Evolutionary conservation across 1,140 invertebrate genomes (phyloP), one percentile per base, ranked within the genome.

Genomic region (Rhopalosiphum padi): DNA sequence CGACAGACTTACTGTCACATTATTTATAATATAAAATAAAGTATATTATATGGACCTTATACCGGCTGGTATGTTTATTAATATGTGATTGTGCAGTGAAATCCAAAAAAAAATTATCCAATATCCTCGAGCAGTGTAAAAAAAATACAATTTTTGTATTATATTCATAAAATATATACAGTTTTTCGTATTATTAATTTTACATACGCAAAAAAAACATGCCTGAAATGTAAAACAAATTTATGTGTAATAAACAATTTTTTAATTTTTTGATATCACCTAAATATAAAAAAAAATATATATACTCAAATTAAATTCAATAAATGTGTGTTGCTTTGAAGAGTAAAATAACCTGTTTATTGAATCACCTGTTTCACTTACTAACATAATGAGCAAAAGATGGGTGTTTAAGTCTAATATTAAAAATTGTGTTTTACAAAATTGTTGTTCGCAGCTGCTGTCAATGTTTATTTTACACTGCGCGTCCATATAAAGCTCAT

Each of bases 21-120:
- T 86, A 46, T 86, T 86, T 86, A 86, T 86, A n/a, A 21, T 86
- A 46, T 86, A 86, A 77, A 68, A 68, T 68, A 68, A 77, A 18
- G 60, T 6, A 77, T n/a, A 68, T 68, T 68, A 5, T n/a, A 18
- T n/a, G n/a, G 60, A 77, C 60, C 25, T 77, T 7, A 18, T 77
- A 77, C 60, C 60, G 3, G 15, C 60, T 15, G 60, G 30, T 77
- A n/a, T 35, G 1, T n/a, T 68, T 77, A 77, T 77, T 77, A n/a
- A 77, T 18, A 77, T 77, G 15, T 1, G 85, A 46, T 46, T 46
- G 37, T 46, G 23, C 11, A 48, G 37, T 86, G 25, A 30, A 86
- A 48, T 48, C 41, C 22, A 86, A 86, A 37, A 3, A 86, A 86
- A 86, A 43, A 43, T 30, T 5, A 30, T 86, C 25, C 85, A 43